Evolutionary conservation across 1,140 invertebrate species (phyloP), one percentile per base, ranked within the genome.

Genomic region (Drosophila bocki): DNA sequence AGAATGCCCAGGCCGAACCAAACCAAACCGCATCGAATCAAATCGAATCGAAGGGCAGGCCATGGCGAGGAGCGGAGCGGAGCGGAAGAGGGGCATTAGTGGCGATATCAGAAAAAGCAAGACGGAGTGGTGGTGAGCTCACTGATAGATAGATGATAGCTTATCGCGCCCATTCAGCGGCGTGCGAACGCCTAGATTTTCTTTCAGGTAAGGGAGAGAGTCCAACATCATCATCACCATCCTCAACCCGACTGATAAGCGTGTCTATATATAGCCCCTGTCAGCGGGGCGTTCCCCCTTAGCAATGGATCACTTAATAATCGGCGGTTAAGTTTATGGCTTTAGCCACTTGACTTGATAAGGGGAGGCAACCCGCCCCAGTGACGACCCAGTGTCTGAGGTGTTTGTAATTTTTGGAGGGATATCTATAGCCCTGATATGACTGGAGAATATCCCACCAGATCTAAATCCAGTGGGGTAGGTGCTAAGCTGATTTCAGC

Each of bases 221-320:
- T 39, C 35, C 19, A 22, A 26, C 41, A 62, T 39, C 48, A 62
- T 33, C 22, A 59, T 13, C 48, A 45, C 22, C 2, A 45, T 19
- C 32, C 22, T 33, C 37, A 29, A 29, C 47, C 62, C 63, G 48
- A 11, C 53, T 60, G 69, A 72, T 72, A 72, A 72, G 50, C 0
- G 17, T 1, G 17, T 32, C 42, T 72, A 72, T 44, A 72, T 59
- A 72, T 72, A 72, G 22, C 13, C 35, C 11, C 37, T 72, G 37
- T 39, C 32, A 32, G n/a, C 35, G 22, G 37, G 69, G 35, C 68
- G 69, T 72, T 72, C 68, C 53, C 48, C 65, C 32, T 44, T 51
- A 37, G 35, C 59, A 72, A 72, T 72, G 53, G 53, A 72, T 72
- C 69, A 70, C 53, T 72, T 37, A 60, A 72, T 51, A 71, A 72